Conservation (phyloP, 2,888 invertebrate genomes). For the Xylocampa areola region DNA sequence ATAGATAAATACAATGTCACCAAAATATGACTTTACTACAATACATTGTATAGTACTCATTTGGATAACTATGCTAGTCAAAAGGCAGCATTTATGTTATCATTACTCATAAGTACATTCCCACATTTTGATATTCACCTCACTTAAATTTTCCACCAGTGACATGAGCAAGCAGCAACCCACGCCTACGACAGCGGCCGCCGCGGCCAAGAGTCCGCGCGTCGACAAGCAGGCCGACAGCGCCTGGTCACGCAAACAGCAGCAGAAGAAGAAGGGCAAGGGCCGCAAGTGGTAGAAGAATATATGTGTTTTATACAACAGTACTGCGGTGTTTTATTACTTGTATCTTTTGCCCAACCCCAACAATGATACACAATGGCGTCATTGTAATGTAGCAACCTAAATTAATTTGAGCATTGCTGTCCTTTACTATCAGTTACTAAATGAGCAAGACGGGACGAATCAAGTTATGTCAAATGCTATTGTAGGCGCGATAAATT, state of each 20-base stretch:
- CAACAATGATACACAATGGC: too few species aligned
- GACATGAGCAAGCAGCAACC: constrained; percentile 91
- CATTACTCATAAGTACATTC: neutral
- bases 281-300: constrained; percentile 79
- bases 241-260: constrained; percentile 93
- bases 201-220: constrained; percentile 89
- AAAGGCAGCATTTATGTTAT: too few species aligned
- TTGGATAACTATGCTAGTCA: too few species aligned
- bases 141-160: constrained; percentile 76
- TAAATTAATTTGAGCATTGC: too few species aligned
- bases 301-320: constrained; percentile 49
- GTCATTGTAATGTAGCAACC: too few species aligned
- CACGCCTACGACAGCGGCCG: constrained; percentile 59
- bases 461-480: too few species aligned
- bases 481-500: too few species aligned
- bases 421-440: too few species aligned
- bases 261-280: constrained; percentile 93
- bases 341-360: neutral
- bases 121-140: neutral
- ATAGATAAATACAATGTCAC: too few species aligned
- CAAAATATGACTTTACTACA: too few species aligned
- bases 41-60: too few species aligned
- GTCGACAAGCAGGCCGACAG: constrained; percentile 90
- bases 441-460: too few species aligned
- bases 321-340: constrained; percentile 40